Evolutionary conservation across 2,888 invertebrate genomes (phyloP), one percentile per base, ranked within the genome.

Genomic region (Metopia argyrocephala): DNA sequence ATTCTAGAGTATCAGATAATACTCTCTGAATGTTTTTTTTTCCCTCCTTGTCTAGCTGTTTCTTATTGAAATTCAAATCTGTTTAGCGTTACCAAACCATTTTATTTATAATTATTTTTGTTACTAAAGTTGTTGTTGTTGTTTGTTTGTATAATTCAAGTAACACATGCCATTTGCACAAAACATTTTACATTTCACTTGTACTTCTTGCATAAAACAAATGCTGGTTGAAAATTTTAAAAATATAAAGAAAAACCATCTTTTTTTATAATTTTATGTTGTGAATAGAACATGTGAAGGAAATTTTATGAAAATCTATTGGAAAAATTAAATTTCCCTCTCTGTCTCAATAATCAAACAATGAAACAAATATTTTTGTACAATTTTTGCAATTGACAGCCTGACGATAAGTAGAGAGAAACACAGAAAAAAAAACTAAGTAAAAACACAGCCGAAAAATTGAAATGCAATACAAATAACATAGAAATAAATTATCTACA

Each of bases 361-460:
- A 78, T 78, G 54, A 62, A 73, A 73, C 50, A 52, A 57, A 79
- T 31, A 62, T 56, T 68, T 66, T 74, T 27, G 38, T 73, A 31
- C 65, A 70, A 78, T 82, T 82, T 82, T 59, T 82, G 78, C 82
- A 82, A 78, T 78, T 82, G 82, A 82, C 82, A 82, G 78, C 78
- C n/a, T 78, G 81, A 78, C 81, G 78, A 75, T 75, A 81, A 81
- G 81, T 57, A 73, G 21, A 66, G 62, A 64, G 48, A 52, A 52
- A 57, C n/a, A n/a, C n/a, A 59, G n/a, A 61, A 68, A 28, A 50
- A 27, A 50, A 61, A 75, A 66, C 21, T 50, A n/a, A n/a, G n/a
- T n/a, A n/a, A 15, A 21, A 54, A 54, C 54, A 5, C 54, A 12
- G 12, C 0, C 15, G 54, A 25, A 21, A 25, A 21, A 54, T 20